Base-by-base conservation (phyloP, 2,797 vertebrate species). In the Gallinago stenura region DNA sequence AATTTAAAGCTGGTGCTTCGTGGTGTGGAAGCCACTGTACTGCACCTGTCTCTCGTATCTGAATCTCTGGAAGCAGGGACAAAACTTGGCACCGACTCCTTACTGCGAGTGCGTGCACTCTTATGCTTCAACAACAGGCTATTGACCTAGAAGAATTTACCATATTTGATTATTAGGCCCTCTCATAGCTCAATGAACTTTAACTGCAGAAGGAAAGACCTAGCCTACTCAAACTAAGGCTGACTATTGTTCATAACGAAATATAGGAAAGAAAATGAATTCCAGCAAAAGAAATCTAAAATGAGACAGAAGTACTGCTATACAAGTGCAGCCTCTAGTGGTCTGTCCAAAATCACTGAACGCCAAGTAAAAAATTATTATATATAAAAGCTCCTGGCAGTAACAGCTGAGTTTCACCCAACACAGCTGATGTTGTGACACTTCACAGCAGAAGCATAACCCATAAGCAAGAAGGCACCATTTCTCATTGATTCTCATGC, bases 281-380 rank as follows among this genome's bases (percentile, higher is more conserved):
- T 76, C 6, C n/a, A 85, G 51, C 39, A 51, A 50, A 81, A 51
- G 2, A 50, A 87, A 87, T 80, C 22, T 51, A 31, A 91, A 77
- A 41, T 39, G 11, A 53, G 21, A 21, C 31, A 69, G 57, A 73
- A 77, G 28, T 31, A 35, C 39, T 89, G 35, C 64, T 92, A 80
- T 78, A 37, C 94, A 93, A 94, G 91, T 85, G 93, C 94, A 94
- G 61, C 96, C 95, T 96, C 97, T 97, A 97, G 94, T 95, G 96
- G 97, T 41, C 73, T 54, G 14, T 73, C 51, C 60, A 86, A 85
- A 89, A 91, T 48, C 58, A 68, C 26, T 39, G 48, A 85, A 57
- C 45, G 15, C 7, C 14, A 73, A 57, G 15, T 56, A n/a, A 82
- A 82, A 93, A 93, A 39, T 45, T 15, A n/a, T 3, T 45, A 30